Base-by-base conservation (phyloP, 2,113 vertebrate genomes). In the Lucifuga dentata region DNA sequence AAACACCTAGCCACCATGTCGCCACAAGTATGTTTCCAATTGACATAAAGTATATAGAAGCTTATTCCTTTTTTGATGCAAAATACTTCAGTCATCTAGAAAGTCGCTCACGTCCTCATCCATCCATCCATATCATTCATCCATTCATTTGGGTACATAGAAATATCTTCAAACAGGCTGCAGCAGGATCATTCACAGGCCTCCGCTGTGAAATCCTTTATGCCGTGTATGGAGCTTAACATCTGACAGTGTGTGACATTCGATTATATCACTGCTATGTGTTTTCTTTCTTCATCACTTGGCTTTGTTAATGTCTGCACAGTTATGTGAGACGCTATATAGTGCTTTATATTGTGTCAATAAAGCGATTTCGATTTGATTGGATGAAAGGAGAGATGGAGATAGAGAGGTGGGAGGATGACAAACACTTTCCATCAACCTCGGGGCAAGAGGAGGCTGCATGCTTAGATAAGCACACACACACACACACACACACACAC, bases 371-470 rank as follows among this genome's bases (percentile, higher is more conserved):
- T 64, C 58, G 71, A 87, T 83, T 73, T 81, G 53, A 80, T 79
- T 78, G 78, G 77, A 69, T 46, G 58, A 40, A 75, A n/a, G n/a
- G 59, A 65, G 35, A 39, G 68, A 66, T 26, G 57, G 2, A 35
- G 2, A 49, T 45, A 73, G 24, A 64, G 68, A 69, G 58, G 85
- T 85, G 80, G 85, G 85, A 84, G 84, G 79, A 88, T 85, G 83
- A 86, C 84, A 90, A 85, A 83, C 84, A 26, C 49, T 80, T 84
- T 78, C 74, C 80, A 84, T 83, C 61, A 21, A 52, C 76, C 85
- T 77, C 5, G 57, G 83, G 83, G 88, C 86, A 71, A 68, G 81
- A 87, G 64, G 76, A 86, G 79, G 86, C 72, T 55, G 69, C 39
- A 11, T 62, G 68, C 78, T 88, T 86, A 84, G 71, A 76, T 87